Evolutionary conservation across 2,113 vertebrate genomes (phyloP).

Genomic region (Sclerurus mexicanus): DNA sequence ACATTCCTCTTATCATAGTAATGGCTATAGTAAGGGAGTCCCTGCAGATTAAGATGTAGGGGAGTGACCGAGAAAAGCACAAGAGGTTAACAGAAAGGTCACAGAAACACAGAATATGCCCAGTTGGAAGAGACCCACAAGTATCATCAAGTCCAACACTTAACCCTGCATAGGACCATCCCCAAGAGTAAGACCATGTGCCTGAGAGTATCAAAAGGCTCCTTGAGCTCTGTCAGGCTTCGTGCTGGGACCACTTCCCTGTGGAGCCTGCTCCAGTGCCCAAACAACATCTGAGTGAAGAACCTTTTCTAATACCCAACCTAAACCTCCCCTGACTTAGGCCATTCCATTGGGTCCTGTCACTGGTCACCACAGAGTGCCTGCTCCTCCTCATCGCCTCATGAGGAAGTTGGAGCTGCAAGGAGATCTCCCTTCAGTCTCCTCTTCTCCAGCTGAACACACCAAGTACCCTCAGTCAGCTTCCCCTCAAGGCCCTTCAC

Average conservation of each 20-base stretch:
- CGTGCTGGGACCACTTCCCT: not conserved
- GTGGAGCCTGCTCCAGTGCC: not conserved
- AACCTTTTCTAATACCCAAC: not conserved
- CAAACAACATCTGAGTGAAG: not conserved
- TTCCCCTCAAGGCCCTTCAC: not conserved
- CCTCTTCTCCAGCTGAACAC: too few relatives aligned
- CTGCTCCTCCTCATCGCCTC: too few relatives aligned
- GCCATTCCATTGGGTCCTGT: not conserved
- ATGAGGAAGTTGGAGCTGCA: too few relatives aligned
- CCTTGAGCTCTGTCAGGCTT: not conserved
- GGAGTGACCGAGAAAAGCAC: too few relatives aligned
- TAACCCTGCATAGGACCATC: not conserved
- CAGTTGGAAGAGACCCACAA: not conserved
- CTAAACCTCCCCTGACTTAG: not conserved
- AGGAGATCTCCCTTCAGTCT: too few relatives aligned
- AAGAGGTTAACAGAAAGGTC: accelerated
- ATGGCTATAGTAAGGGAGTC: not conserved
- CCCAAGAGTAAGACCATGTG: not conserved
- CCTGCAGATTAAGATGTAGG: accelerated
- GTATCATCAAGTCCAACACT: not conserved
- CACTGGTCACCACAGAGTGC: not conserved
- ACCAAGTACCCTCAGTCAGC: too few relatives aligned
- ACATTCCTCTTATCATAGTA: not conserved
- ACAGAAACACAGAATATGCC: not conserved
- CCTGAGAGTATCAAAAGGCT: not conserved